Conservation (phyloP, 2,113 vertebrate species). For the Ursus arctos region DNA sequence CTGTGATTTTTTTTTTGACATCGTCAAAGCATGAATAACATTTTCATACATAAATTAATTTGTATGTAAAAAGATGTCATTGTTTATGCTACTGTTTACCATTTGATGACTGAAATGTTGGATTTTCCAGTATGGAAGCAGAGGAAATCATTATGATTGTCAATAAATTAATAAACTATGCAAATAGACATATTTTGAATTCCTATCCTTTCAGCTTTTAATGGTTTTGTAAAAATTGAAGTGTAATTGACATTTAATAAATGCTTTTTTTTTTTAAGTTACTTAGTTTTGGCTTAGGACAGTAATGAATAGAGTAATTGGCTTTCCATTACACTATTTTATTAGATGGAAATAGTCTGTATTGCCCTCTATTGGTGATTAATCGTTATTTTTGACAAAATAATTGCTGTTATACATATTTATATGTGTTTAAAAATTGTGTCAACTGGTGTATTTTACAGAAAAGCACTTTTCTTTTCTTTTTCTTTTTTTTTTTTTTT, state of each 20-base stretch:
- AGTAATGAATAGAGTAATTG: constrained; percentile 31
- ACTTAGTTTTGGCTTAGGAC: constrained; percentile 18
- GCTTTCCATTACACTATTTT: not conserved
- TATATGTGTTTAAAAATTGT: constrained; percentile 19
- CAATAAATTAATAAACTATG: constrained; percentile 32
- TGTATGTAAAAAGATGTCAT: not conserved
- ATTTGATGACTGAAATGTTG: constrained; percentile 55
- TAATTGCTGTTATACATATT: not conserved
- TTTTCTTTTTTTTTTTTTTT: not conserved
- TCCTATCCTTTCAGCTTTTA: constrained; percentile 22
- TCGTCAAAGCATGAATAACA: not conserved
- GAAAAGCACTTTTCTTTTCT: not conserved
- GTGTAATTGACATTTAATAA: not conserved
- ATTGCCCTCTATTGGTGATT: constrained; percentile 68
- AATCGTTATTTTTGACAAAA: constrained; percentile 36
- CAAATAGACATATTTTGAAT: constrained; percentile 6
- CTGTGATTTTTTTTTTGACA: not conserved
- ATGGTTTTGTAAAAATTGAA: not conserved
- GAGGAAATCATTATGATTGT: constrained; percentile 29
- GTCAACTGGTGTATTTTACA: not conserved
- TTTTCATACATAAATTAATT: constrained; percentile 5
- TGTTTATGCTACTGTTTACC: not conserved
- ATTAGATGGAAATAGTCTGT: constrained; percentile 9
- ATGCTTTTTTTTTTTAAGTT: not conserved
- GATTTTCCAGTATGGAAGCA: not conserved